phyloP scores from a whole-genome alignment of 2,888 invertebrate species.

The Acrobasis suavella region DNA sequence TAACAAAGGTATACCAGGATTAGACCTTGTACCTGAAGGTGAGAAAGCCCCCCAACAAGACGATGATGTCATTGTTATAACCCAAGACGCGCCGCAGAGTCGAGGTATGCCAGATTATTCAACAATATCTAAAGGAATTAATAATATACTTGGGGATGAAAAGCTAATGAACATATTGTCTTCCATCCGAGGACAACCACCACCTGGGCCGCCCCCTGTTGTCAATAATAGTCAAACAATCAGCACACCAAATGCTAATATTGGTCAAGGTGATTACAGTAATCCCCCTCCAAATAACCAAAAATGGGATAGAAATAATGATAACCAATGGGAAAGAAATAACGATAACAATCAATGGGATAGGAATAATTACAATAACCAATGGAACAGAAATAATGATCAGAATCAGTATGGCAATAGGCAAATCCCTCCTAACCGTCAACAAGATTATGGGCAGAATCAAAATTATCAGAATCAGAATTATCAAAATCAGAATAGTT shows the following conservation, averaged over 20 bases:
- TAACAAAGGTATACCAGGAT: constrained; percentile 86
- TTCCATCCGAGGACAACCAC: constrained; percentile 54
- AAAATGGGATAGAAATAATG: constrained; percentile 49
- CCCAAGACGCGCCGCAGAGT: constrained; percentile 42
- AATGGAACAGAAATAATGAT: constrained; percentile 26
- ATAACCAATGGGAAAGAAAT: constrained; percentile 31
- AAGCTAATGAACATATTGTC: constrained; percentile 84
- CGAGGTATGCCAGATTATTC: constrained; percentile 73
- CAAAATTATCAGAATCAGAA: constrained; percentile 21
- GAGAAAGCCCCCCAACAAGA: constrained; percentile 41
- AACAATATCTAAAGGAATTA: constrained; percentile 84
- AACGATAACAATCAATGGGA: constrained; percentile 31
- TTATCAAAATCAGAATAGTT: constrained; percentile 34
- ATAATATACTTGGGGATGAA: constrained; percentile 84
- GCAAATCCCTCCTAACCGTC: constrained; percentile 35
- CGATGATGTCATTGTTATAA: constrained; percentile 63
- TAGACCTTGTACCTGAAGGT: constrained; percentile 84
- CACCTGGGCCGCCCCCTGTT: constrained; percentile 12
- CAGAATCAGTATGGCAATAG: constrained; percentile 46
- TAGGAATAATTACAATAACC: constrained; percentile 33
- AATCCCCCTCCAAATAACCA: constrained; percentile 40
- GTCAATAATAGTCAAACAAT: constrained; percentile 5
- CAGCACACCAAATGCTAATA: constrained; percentile 20
- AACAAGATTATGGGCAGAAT: constrained; percentile 26
- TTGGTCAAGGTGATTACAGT: constrained; percentile 30